Evolutionary conservation across 2,797 vertebrate species (phyloP).

Genomic region (Acipenser ruthenus): DNA sequence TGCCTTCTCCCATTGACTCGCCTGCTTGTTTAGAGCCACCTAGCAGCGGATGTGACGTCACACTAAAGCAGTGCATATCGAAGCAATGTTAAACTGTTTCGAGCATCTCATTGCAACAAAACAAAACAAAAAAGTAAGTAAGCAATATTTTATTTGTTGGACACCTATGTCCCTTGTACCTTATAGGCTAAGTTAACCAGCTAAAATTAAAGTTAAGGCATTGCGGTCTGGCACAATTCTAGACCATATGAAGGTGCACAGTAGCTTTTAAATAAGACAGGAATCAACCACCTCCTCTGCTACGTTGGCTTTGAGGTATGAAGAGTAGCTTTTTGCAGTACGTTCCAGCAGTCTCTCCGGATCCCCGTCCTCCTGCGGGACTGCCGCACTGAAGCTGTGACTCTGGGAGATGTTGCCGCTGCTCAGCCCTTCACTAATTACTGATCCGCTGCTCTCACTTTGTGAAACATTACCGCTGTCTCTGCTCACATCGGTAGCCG

Average conservation of each 20-base stretch:
- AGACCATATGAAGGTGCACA: too few relatives aligned
- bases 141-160: conserved; percentile 5
- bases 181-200: too few relatives aligned
- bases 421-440: conserved; percentile 63
- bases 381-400: conserved; percentile 70
- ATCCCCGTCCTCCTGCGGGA: conserved; percentile 35
- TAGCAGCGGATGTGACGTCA: too few relatives aligned
- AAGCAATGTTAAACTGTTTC: too few relatives aligned
- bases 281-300: conserved; percentile 59
- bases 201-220: too few relatives aligned
- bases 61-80: too few relatives aligned
- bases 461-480: conserved; percentile 91
- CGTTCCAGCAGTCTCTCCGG: conserved; percentile 38
- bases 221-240: too few relatives aligned
- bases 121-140: too few relatives aligned
- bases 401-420: conserved; percentile 81
- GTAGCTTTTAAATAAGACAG: background rate
- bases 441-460: conserved; percentile 80
- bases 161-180: conserved; percentile 25
- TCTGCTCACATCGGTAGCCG: conserved; percentile 55
- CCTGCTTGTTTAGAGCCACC: too few relatives aligned
- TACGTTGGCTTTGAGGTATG: conserved; percentile 62
- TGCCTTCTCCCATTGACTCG: too few relatives aligned
- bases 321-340: conserved; percentile 58
- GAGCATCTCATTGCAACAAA: too few relatives aligned